These are phyloP conservation scores for Andricus quercusramuli DNA, from an alignment of 2,888 invertebrate species.

Conservation along the genomic window DNA sequence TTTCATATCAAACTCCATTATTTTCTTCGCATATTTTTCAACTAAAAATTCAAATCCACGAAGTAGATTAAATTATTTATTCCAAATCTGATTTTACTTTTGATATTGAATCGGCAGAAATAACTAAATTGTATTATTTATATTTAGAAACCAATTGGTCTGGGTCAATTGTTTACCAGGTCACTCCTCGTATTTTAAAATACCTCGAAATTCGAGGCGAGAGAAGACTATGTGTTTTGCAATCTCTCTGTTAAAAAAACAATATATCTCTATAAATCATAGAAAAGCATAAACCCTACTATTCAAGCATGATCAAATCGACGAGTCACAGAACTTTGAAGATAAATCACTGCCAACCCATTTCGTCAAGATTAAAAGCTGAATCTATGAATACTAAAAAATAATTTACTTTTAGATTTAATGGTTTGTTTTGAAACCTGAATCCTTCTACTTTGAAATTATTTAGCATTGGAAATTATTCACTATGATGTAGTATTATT, in stretches of 20 bases:
- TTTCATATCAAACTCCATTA: slow-evolving; percentile 11
- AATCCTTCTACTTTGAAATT: not conserved
- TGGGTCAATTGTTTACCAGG: not conserved
- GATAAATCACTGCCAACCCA: slow-evolving; percentile 8
- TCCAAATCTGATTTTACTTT: no score
- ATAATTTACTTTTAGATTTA: not conserved
- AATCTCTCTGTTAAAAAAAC: not conserved
- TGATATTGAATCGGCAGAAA: no score
- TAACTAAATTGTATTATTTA: no score
- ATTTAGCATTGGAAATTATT: not conserved
- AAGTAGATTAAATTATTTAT: no score
- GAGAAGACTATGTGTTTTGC: not conserved
- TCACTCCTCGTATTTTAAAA: not conserved
- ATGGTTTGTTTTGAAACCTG: not conserved
- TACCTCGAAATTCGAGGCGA: not conserved
- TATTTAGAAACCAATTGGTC: not conserved
- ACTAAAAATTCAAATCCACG: not conserved
- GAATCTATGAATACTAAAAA: slow-evolving; percentile 7
- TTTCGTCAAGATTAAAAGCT: slow-evolving; percentile 1
- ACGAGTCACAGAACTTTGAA: not conserved
- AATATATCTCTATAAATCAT: not conserved
- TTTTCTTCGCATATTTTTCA: not conserved
- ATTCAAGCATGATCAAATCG: slow-evolving; percentile 2
- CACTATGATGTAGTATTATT: slow-evolving; percentile 5
- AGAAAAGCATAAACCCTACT: not conserved